Percentiles rank a stretch among this genome's conserved stretches.
These are phyloP conservation scores for Bostrychus sinensis DNA, from an alignment of 2,113 vertebrate genomes.

Conservation along the genomic window DNA sequence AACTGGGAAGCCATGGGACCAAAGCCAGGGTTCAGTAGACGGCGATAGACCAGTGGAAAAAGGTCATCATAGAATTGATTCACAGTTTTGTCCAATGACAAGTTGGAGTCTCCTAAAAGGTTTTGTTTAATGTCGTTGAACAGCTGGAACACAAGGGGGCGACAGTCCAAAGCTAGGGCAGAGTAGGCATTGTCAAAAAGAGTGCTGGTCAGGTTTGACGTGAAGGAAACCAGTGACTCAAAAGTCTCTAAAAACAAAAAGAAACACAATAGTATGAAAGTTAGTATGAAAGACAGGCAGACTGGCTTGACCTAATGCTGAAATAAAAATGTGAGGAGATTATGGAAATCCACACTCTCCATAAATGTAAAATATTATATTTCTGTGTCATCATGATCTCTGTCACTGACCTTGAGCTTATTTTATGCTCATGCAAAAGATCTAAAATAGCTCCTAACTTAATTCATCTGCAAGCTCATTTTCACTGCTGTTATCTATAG, in stretches of 20 bases:
- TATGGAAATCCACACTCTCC: background rate
- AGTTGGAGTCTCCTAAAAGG: conserved; percentile 80
- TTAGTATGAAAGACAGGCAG: too few relatives aligned
- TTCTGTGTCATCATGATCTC: conserved; percentile 1
- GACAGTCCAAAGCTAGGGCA: conserved; percentile 82
- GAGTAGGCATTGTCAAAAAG: conserved; percentile 87
- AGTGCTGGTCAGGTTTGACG: conserved; percentile 84
- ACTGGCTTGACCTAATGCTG: background rate
- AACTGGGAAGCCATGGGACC: conserved; percentile 58
- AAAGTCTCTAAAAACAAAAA: conserved; percentile 82
- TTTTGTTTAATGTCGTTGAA: conserved; percentile 84
- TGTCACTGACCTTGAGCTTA: conserved; percentile 54
- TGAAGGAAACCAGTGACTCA: conserved; percentile 85
- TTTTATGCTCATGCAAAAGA: conserved; percentile 23
- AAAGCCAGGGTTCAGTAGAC: conserved; percentile 87
- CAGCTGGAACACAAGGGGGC: conserved; percentile 82
- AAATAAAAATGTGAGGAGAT: background rate
- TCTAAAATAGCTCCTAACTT: conserved; percentile 57
- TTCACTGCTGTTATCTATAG: conserved; percentile 64
- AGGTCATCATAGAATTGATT: conserved; percentile 85
- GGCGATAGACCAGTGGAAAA: conserved; percentile 88
- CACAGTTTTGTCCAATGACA: conserved; percentile 79
- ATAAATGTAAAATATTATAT: background rate
- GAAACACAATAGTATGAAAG: background rate
- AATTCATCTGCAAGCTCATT: conserved; percentile 50